Conservation (phyloP, 2,888 invertebrate genomes). For the Pogonocherus hispidulus region DNA sequence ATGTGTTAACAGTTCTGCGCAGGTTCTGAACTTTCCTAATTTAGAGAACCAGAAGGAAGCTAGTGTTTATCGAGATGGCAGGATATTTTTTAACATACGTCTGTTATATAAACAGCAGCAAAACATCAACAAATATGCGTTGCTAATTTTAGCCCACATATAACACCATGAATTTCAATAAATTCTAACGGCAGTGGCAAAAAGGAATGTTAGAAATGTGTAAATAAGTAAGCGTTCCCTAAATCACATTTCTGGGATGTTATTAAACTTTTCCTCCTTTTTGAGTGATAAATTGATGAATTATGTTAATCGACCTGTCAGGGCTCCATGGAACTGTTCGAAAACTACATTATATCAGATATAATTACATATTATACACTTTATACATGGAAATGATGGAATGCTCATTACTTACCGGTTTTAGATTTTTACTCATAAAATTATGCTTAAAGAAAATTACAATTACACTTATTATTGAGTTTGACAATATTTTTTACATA, state of each 20-base stretch:
- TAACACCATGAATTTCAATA: neutral
- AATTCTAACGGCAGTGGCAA: neutral
- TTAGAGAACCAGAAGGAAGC: too few species aligned
- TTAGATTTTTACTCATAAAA: too few species aligned
- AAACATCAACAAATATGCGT: too few species aligned
- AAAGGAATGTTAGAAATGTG: constrained; percentile 9
- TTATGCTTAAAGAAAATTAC: too few species aligned
- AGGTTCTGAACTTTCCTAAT: too few species aligned
- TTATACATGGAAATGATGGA: neutral
- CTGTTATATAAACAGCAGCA: too few species aligned
- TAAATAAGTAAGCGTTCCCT: constrained; percentile 18
- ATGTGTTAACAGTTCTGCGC: too few species aligned
- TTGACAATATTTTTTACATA: too few species aligned
- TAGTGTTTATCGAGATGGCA: too few species aligned
- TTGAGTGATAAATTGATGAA: constrained; percentile 49
- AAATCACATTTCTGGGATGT: constrained; percentile 19
- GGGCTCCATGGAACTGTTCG: constrained; percentile 53
- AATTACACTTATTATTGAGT: too few species aligned
- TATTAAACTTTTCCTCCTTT: constrained; percentile 39
- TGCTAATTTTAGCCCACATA: neutral
- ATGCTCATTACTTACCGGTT: too few species aligned
- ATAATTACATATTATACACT: constrained; percentile 50
- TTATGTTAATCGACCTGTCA: constrained; percentile 56
- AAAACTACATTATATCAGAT: constrained; percentile 53
- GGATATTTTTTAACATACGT: too few species aligned